Evolutionary conservation across 2,888 invertebrate species (phyloP).

Genomic region (Stegana nigrithorax): DNA sequence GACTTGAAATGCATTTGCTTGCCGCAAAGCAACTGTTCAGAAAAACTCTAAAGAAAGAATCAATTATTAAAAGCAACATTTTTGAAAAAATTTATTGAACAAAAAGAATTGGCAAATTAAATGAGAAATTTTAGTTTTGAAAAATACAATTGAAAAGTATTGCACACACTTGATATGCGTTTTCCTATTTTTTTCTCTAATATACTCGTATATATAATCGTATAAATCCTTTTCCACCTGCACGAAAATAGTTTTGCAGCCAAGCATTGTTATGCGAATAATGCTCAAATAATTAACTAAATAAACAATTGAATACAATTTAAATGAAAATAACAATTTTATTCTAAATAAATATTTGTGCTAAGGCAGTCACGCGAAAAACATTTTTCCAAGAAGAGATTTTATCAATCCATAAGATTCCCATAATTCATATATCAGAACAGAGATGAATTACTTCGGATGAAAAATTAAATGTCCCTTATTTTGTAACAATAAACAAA

Average conservation of each 20-base stretch:
- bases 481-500: too few species aligned
- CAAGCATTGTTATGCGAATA: constrained; percentile 11
- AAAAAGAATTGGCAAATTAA: background rate
- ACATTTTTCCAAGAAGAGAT: too few species aligned
- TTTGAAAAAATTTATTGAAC: too few species aligned
- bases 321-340: constrained; percentile 1
- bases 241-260: too few species aligned
- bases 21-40: constrained; percentile 29
- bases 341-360: constrained; percentile 26
- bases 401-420: too few species aligned
- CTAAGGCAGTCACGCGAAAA: too few species aligned
- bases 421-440: too few species aligned
- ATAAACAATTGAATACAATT: constrained; percentile 37
- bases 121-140: background rate
- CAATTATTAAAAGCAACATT: background rate
- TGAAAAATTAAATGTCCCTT: too few species aligned
- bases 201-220: constrained; percentile 26
- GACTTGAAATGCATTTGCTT: constrained; percentile 37
- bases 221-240: too few species aligned
- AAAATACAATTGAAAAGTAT: background rate
- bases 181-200: too few species aligned
- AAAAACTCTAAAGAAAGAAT: background rate
- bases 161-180: background rate
- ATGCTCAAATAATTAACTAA: constrained; percentile 33
- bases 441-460: too few species aligned